Conservation (phyloP, 2,113 vertebrate species). For the Caloenas nicobarica region DNA sequence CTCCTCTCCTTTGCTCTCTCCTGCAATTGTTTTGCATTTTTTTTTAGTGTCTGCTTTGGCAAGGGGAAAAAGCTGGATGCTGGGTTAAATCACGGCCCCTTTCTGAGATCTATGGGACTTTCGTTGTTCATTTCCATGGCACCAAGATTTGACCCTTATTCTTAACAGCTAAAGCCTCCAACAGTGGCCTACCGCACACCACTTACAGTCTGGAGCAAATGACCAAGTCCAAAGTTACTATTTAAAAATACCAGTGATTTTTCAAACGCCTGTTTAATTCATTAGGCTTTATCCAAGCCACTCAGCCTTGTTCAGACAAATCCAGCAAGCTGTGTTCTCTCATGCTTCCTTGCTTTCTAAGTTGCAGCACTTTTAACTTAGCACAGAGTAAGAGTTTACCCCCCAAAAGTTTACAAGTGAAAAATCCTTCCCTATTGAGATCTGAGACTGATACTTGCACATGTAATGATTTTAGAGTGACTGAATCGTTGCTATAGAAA, state of each 20-base stretch:
- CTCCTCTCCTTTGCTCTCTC: neutral
- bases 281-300: neutral
- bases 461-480: neutral
- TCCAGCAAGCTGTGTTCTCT: neutral
- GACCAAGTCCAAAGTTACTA: neutral
- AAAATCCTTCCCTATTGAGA: neutral
- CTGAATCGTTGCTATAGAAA: neutral
- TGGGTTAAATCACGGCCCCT: neutral
- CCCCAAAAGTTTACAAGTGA: neutral
- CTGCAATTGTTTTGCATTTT: neutral
- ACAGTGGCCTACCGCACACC: neutral
- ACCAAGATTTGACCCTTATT: neutral
- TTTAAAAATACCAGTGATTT: conserved; percentile 15
- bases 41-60: neutral
- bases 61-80: neutral
- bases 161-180: neutral
- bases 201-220: neutral
- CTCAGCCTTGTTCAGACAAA: neutral
- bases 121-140: neutral
- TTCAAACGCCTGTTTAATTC: conserved; percentile 41
- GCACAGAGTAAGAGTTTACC: neutral
- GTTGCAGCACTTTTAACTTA: neutral
- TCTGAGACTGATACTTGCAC: neutral
- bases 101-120: neutral
- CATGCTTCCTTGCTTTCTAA: neutral